Evolutionary conservation across 2,888 invertebrate species (phyloP).

Genomic region (Schrankia costaestrigalis): DNA sequence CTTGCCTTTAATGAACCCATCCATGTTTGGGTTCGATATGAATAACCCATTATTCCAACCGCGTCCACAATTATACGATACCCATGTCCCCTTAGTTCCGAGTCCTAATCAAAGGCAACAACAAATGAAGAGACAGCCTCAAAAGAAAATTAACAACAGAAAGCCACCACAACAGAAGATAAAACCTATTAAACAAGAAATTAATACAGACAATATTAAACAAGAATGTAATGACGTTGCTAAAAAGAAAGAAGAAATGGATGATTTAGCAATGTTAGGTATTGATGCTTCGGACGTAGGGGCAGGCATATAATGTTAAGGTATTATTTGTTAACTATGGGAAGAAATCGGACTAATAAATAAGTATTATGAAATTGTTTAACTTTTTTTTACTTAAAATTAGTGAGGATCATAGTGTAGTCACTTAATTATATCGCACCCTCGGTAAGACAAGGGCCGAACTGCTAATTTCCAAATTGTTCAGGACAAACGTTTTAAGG

Average conservation of each 20-base stretch:
- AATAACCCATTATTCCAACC: conserved; percentile 51
- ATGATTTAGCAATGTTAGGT: conserved; percentile 91
- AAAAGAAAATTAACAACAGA: conserved; percentile 22
- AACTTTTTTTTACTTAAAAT: background rate
- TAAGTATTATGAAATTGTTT: too few relatives aligned
- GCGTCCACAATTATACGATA: conserved; percentile 62
- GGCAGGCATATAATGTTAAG: conserved; percentile 55
- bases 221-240: too few relatives aligned
- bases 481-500: too few relatives aligned
- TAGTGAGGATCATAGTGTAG: background rate
- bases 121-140: conserved; percentile 16
- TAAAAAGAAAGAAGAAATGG: conserved; percentile 80
- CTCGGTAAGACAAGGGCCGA: too few relatives aligned
- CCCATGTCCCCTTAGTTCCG: conserved; percentile 59
- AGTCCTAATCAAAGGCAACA: conserved; percentile 30
- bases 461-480: too few relatives aligned
- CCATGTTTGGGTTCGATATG: conserved; percentile 65
- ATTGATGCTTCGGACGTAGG: conserved; percentile 91
- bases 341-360: too few relatives aligned
- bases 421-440: too few relatives aligned
- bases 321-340: too few relatives aligned
- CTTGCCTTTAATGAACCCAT: conserved; percentile 41
- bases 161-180: conserved; percentile 8
- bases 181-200: background rate
- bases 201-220: conserved; percentile 11